Conservation (phyloP, 2,797 vertebrate genomes). For the Melanotaenia nigrans region DNA sequence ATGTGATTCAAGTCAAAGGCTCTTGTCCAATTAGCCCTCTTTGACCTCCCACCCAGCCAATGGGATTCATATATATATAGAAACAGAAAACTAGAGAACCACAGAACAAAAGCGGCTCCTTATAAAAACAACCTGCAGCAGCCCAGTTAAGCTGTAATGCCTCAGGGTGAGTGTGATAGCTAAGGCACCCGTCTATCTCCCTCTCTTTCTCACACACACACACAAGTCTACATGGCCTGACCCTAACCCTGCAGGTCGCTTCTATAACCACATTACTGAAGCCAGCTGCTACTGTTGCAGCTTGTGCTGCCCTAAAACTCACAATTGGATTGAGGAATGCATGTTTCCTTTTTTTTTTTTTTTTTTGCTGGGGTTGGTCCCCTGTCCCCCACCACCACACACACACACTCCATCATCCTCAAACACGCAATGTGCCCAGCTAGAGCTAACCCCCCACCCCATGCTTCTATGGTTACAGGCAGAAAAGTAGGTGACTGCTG, state of each 20-base stretch:
- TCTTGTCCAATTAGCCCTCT: conserved; percentile 77
- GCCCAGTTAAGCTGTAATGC: conserved; percentile 59
- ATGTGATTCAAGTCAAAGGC: conserved; percentile 72
- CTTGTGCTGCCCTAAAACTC: conserved; percentile 86
- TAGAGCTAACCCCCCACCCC: conserved; percentile 51
- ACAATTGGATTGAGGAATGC: conserved; percentile 96
- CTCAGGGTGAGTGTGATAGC: conserved; percentile 63
- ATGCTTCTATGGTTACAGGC: conserved; percentile 55
- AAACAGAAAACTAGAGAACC: conserved; percentile 50
- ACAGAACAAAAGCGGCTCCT: conserved; percentile 67
- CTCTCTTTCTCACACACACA: conserved; percentile 35
- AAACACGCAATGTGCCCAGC: conserved; percentile 70
- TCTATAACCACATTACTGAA: conserved; percentile 93
- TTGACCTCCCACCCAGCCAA: conserved; percentile 69
- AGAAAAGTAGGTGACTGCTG: conserved; percentile 73
- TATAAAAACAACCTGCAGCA: conserved; percentile 78
- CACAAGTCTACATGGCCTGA: conserved; percentile 87
- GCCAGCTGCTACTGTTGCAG: conserved; percentile 88
- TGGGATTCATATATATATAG: conserved; percentile 41
- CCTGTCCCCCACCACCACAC: too few species aligned
- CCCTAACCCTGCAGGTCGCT: conserved; percentile 85
- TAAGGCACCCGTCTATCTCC: conserved; percentile 60
- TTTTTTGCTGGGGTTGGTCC: conserved; percentile 67
- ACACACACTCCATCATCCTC: conserved; percentile 42
- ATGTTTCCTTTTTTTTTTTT: conserved; percentile 73